phyloP scores from a whole-genome alignment of 64 coral and sea anemone genomes.

The Montipora efflorescens region DNA sequence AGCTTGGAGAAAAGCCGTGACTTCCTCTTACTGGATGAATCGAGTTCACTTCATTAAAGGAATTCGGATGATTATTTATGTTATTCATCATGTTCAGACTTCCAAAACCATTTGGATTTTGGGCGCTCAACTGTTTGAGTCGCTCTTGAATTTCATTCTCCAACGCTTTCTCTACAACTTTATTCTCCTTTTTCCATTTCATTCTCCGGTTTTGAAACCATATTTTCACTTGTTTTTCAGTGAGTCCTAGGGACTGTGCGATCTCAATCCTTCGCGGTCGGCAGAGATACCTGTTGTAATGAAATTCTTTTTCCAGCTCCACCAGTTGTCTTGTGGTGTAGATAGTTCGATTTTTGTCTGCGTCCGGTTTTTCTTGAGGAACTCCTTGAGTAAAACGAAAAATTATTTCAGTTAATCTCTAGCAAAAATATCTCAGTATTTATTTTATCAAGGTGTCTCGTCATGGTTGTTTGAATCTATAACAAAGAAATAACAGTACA shows the following conservation, averaged over 20 bases:
- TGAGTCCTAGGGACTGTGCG: slow-evolving; percentile 90
- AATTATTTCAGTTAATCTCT: background rate
- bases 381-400: slow-evolving; percentile 31
- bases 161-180: slow-evolving; percentile 86
- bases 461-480: background rate
- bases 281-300: slow-evolving; percentile 97
- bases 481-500: background rate
- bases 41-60: slow-evolving; percentile 27
- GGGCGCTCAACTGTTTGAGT: slow-evolving; percentile 71
- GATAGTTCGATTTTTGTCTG: slow-evolving; percentile 89
- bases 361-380: slow-evolving; percentile 65
- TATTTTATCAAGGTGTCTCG: background rate
- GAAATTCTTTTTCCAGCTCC: slow-evolving; percentile 98
- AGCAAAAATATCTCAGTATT: background rate
- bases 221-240: slow-evolving; percentile 98
- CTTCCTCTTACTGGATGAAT: slow-evolving; percentile 7
- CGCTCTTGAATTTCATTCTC: slow-evolving; percentile 86
- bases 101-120: slow-evolving; percentile 88
- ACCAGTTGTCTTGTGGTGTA: slow-evolving; percentile 93
- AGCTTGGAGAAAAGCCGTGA: slow-evolving; percentile 3
- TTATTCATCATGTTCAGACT: slow-evolving; percentile 64
- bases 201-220: slow-evolving; percentile 99
- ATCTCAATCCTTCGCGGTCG: slow-evolving; percentile 96
- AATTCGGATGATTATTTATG: slow-evolving; percentile 8
- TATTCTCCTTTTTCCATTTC: slow-evolving; percentile 99